Evolutionary conservation across 2,797 vertebrate genomes (phyloP).

Genomic region (Podarcis siculus): DNA sequence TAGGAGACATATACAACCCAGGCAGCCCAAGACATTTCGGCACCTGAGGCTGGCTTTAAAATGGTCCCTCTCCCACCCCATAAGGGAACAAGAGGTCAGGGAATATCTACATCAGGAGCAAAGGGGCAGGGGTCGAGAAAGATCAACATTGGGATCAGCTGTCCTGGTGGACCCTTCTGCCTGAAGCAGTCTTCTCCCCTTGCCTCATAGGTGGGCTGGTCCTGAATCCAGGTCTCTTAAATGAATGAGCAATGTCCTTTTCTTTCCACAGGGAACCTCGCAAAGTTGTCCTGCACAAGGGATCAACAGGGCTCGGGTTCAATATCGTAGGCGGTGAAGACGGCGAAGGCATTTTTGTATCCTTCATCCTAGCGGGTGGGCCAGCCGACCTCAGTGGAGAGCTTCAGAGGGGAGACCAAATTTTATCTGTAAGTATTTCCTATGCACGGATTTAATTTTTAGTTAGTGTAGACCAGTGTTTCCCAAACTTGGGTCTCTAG

Average conservation of each 20-base stretch:
- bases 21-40: no score
- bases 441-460: not conserved
- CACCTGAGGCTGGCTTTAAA: no score
- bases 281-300: constrained; percentile 95
- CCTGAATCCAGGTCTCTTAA: not conserved
- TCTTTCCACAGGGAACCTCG: constrained; percentile 82
- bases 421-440: constrained; percentile 89
- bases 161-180: no score
- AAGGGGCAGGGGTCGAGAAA: no score
- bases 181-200: no score
- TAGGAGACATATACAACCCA: rapidly evolving
- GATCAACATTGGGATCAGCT: no score
- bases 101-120: no score
- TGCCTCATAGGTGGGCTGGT: no score
- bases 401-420: constrained; percentile 94
- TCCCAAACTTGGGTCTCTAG: no score
- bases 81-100: no score
- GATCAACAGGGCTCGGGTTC: constrained; percentile 95
- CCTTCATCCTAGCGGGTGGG: constrained; percentile 96
- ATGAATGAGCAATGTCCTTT: constrained; percentile 46
- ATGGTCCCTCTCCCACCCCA: no score
- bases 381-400: constrained; percentile 97
- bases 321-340: constrained; percentile 98
- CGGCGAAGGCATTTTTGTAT: constrained; percentile 97
- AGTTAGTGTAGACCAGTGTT: not conserved